Evolutionary conservation across 1,140 invertebrate species (phyloP), one percentile per base, ranked within the genome.

Genomic region (Hermetia illucens): DNA sequence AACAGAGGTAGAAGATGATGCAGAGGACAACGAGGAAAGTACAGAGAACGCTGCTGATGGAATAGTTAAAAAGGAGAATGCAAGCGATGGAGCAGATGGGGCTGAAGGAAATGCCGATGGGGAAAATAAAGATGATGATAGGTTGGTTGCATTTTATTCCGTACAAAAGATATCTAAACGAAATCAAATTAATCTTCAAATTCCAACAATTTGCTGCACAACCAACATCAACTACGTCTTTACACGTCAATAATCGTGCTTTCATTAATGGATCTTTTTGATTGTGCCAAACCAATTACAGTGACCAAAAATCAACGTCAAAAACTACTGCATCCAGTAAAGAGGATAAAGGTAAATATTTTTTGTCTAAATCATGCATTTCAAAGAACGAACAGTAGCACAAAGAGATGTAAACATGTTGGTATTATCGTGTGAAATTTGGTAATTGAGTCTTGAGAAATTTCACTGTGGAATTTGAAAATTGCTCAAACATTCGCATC

Each of bases 51-150:
- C 27, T 27, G 30, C 29, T 41, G 27, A 34, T 37, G 39, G 42
- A 40, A 40, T 27, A 27, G 38, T 30, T 12, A 40, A 37, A 36
- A 39, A 43, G 40, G 21, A 35, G 10, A 12, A 35, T 16, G 33
- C 2, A 16, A 36, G 38, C 34, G 30, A 40, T 29, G 40, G 42
- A 19, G 21, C 24, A 18, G 36, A 38, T 35, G 33, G 20, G 18
- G 36, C 27, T 33, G 55, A 58, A 37, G 55, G 55, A 1, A 58
- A 58, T 39, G 34, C 46, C 1, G 25, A 36, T 40, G 55, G 56
- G 13, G 18, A 15, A 33, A 58, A 56, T 5, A 21, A 39, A 44
- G 56, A 58, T 32, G 55, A 55, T 3, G 35, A 47, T 33, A 46
- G 53, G 53, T 56, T 40, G 13, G 38, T 41, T 34, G 27, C 13